phyloP scores from a whole-genome alignment of 2,797 vertebrate species.

The Cynodonichthys magdalenae region DNA sequence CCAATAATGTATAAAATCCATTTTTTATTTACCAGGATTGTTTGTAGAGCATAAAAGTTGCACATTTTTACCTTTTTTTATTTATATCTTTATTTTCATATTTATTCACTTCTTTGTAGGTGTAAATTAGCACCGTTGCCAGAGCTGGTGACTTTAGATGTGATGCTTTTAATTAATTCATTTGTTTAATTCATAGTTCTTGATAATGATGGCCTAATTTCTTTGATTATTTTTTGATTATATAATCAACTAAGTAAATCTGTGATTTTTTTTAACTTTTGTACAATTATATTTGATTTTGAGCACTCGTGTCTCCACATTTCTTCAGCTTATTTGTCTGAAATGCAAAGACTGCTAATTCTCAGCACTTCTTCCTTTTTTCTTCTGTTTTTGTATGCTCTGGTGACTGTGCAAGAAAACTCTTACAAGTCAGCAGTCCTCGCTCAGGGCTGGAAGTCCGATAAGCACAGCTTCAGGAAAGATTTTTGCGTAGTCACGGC shows the following conservation, averaged over 20 bases:
- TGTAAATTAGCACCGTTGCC: too few species aligned
- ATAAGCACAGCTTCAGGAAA: slow-evolving; percentile 23
- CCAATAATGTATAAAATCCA: not conserved
- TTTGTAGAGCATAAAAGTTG: too few species aligned
- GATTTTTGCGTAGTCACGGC: slow-evolving; percentile 15
- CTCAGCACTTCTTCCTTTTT: not conserved
- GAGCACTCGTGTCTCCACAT: not conserved
- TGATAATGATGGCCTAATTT: too few species aligned
- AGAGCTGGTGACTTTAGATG: too few species aligned
- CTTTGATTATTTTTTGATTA: too few species aligned
- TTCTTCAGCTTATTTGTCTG: not conserved
- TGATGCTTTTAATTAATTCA: too few species aligned
- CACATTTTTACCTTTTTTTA: too few species aligned
- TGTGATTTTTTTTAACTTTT: not conserved
- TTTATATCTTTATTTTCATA: too few species aligned
- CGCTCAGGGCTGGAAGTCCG: slow-evolving; percentile 22
- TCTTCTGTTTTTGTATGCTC: not conserved
- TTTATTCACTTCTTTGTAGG: too few species aligned
- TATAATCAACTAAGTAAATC: too few species aligned
- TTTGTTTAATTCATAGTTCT: too few species aligned
- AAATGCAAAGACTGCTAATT: not conserved
- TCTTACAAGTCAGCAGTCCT: slow-evolving; percentile 17
- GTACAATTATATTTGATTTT: not conserved
- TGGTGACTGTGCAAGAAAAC: slow-evolving; percentile 10
- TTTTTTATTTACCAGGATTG: too few species aligned